Base-by-base conservation (phyloP, 2,113 vertebrate genomes). In the Ictidomys tridecemlineatus region DNA sequence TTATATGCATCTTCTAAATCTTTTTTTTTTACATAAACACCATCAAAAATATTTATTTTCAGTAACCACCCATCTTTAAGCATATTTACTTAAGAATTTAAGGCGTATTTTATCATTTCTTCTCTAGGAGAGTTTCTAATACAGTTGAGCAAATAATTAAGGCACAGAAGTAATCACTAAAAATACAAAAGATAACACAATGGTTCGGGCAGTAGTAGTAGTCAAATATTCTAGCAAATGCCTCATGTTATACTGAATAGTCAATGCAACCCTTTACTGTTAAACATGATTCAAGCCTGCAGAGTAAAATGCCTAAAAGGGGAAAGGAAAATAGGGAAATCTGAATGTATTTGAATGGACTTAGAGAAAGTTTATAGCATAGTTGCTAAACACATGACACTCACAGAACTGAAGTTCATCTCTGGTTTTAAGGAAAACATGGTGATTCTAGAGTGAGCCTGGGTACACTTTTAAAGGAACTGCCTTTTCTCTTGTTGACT, bases 141-240 rank as follows among this genome's bases (percentile, higher is more conserved):
- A 45, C 9, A 89, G 67, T 93, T 83, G 17, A 89, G n/a, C 22
- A 93, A 96, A 77, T 92, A 93, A 96, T 51, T 89, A 79, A 94
- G 5, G 12, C 32, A 56, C 37, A 53, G n/a, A 69, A 96, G 72
- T 63, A 26, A 74, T 85, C 3, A 22, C 16, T 79, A 48, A 88
- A 73, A 87, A 78, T 85, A 14, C 0, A 65, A 94, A 88, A 51
- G 20, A 48, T 12, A 9, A 65, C 83, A 72, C 22, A 89, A 45
- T 61, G 34, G 2, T 39, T 53, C 1, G 76, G 58, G 39, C 16
- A 76, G 2, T 42, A 30, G 42, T 45, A 45, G 30, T 72, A 67
- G 22, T 30, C 45, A 83, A 85, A 78, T 2, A 56, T 77, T 69
- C 63, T 89, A 79, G 9, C 42, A 69, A 65, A 94, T 58, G 37